Evolutionary conservation across 2,113 vertebrate genomes (phyloP), one percentile per base, ranked within the genome.

Genomic region (Corythoichthys haematopterus): DNA sequence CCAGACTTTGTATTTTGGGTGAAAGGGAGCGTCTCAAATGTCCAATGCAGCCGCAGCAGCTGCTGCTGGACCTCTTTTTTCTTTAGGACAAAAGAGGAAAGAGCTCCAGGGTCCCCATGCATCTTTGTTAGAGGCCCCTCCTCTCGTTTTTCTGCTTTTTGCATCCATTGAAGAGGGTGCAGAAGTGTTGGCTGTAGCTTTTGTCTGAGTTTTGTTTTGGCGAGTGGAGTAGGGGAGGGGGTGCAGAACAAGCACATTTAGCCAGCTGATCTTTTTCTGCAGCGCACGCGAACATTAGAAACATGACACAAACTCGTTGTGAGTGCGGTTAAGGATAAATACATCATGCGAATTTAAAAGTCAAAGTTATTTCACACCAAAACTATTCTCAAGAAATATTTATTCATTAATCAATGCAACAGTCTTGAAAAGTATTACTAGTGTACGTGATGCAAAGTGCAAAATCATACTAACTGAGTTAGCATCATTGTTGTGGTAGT

Each of bases 21-120:
- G 86, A 88, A 91, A 85, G 73, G 85, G 70, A 58, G 63, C 66
- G 64, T 88, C 85, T 92, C 89, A 84, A 83, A 89, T 90, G 84
- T 90, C 89, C 79, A 38, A 64, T 85, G 84, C 84, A 81, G 84
- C 85, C 87, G 67, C 82, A 86, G 81, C 89, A 90, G 90, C 90
- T 91, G 91, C 87, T 86, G 71, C 71, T 71, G 83, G 80, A 70
- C 83, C 78, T 78, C 66, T 10, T 83, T 75, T 74, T 83, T 91
- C 82, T 90, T 79, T 69, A 33, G 70, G 68, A 89, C 86, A 90
- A 90, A 86, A 57, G 83, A 79, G 71, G 68, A 46, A 37, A 33
- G 57, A 70, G 76, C 79, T 74, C 67, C 35, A 50, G 69, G 83
- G 83, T 74, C 82, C 79, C 75, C 6, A 59, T 72, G 77, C 74